These are phyloP conservation scores for Conopomorpha cramerella DNA, from an alignment of 1,140 invertebrate species.

Conservation along the genomic window DNA sequence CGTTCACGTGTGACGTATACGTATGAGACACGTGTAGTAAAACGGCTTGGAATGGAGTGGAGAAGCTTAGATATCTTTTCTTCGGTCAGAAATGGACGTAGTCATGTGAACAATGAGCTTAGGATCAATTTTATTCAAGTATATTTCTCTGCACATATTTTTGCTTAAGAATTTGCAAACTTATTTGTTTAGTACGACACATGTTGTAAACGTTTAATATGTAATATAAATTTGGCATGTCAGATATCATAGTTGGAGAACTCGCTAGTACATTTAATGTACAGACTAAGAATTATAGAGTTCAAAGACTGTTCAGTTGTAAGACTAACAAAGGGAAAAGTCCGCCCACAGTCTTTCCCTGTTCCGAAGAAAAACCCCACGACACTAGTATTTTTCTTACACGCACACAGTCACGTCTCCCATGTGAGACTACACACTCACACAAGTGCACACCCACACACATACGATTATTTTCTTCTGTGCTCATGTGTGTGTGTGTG, in stretches of 20 bases:
- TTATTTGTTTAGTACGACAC: too few species aligned
- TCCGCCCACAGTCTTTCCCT: constrained; percentile 16
- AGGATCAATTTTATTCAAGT: too few species aligned
- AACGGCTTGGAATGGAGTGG: constrained; percentile 9
- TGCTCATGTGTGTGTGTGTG: constrained; percentile 13
- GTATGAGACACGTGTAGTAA: constrained; percentile 22
- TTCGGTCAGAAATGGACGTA: not conserved
- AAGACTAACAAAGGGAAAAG: too few species aligned
- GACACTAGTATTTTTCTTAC: constrained; percentile 55
- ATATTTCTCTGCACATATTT: too few species aligned
- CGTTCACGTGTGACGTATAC: constrained; percentile 38
- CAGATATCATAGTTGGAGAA: too few species aligned
- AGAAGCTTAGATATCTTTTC: constrained; percentile 1
- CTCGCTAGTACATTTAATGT: too few species aligned
- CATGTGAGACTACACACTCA: constrained; percentile 11
- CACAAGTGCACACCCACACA: not conserved
- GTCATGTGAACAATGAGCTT: too few species aligned
- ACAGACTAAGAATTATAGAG: too few species aligned
- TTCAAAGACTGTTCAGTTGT: too few species aligned
- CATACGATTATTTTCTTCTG: constrained; percentile 4
- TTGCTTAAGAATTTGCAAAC: too few species aligned
- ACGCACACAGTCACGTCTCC: constrained; percentile 3
- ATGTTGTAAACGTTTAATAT: too few species aligned
- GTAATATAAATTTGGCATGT: too few species aligned
- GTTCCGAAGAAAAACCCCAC: constrained; percentile 44